These are phyloP conservation scores for Alosa alosa DNA, from an alignment of 2,113 vertebrate genomes.

Conservation along the genomic window DNA sequence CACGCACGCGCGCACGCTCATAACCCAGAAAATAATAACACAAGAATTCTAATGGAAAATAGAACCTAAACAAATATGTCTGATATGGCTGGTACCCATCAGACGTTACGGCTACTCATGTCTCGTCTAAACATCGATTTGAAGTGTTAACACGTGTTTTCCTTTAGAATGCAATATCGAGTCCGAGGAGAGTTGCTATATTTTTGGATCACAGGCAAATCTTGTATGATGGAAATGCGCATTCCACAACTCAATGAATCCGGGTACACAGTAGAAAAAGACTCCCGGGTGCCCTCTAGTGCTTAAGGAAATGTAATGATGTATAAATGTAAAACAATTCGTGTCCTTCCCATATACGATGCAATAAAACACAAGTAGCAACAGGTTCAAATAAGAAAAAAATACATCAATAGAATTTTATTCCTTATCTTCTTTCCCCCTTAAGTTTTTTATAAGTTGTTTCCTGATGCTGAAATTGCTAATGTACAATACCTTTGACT, in stretches of 20 bases:
- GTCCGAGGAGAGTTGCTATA: neutral
- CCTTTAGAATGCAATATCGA: neutral
- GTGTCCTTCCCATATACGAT: neutral
- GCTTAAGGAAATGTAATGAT: neutral
- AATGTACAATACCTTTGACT: conserved; percentile 66
- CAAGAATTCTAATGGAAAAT: neutral
- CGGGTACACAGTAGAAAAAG: neutral
- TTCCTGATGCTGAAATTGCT: conserved; percentile 53
- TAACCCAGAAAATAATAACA: conserved; percentile 12
- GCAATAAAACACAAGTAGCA: conserved; percentile 19
- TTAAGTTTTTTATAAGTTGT: conserved; percentile 58
- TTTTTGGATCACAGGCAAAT: neutral
- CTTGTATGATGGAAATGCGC: neutral
- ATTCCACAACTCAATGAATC: neutral
- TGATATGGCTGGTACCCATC: neutral
- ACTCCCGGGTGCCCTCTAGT: neutral
- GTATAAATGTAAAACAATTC: neutral
- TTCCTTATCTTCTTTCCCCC: conserved; percentile 64
- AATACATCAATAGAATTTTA: conserved; percentile 72
- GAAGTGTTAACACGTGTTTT: neutral
- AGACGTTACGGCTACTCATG: neutral
- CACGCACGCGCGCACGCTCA: conserved; percentile 16
- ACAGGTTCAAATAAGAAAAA: conserved; percentile 37
- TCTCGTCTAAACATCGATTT: neutral
- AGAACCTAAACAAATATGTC: too few relatives aligned